Percentiles rank a stretch among this genome's conserved stretches.
Conservation (phyloP, 2,113 vertebrate species). For the Bos javanicus region DNA sequence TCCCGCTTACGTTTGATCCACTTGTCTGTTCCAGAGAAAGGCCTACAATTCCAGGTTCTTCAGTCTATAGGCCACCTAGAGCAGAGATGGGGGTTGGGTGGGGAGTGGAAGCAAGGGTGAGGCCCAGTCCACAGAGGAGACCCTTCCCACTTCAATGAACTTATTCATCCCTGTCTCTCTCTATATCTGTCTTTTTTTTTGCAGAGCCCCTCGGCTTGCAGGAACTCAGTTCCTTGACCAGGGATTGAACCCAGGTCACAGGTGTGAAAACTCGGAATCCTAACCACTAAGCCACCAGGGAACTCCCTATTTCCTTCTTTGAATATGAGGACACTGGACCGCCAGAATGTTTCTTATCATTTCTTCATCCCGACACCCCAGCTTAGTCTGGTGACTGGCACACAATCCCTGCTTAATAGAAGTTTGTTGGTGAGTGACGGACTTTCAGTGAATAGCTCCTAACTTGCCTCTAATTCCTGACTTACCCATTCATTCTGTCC, state of each 20-base stretch:
- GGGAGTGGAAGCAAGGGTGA: neutral
- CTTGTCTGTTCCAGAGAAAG: slow-evolving; percentile 41
- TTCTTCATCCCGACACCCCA: neutral
- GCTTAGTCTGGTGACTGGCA: neutral
- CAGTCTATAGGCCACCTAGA: slow-evolving; percentile 58
- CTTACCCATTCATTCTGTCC: neutral
- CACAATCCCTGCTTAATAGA: neutral
- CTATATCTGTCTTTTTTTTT: fast-evolving
- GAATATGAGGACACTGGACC: neutral
- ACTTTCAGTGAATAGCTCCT: neutral
- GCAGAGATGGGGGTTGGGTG: neutral
- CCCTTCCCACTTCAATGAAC: neutral
- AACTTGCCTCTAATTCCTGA: neutral
- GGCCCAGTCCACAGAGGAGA: neutral
- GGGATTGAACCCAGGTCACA: neutral
- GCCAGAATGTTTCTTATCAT: neutral
- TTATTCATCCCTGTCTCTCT: neutral
- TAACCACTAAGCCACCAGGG: neutral
- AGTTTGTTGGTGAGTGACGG: neutral
- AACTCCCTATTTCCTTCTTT: neutral
- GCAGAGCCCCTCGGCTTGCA: neutral
- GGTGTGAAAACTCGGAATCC: neutral
- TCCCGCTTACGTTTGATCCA: neutral
- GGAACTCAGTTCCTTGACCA: neutral
- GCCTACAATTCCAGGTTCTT: neutral